A percentile compares a stretch with the other conserved stretches of the same genome.
Evolutionary conservation across 53 echinoderm and acorn worm genomes (phyloP).

Genomic region (Hippasteria phrygiana): DNA sequence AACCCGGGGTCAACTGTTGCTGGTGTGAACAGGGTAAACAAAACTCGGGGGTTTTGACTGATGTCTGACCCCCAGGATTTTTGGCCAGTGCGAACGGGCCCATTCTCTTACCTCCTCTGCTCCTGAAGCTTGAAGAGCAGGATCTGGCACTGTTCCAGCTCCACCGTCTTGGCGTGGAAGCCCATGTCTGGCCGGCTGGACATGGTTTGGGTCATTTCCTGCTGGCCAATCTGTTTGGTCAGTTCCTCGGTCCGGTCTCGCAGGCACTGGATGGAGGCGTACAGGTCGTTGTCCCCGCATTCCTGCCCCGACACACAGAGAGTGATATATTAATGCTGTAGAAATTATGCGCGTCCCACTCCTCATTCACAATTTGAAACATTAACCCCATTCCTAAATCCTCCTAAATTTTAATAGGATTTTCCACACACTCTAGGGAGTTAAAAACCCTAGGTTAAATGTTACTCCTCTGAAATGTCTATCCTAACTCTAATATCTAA

Average conservation of each 20-base stretch:
- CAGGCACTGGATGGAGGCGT: conserved; percentile 91
- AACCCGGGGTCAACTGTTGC: no score
- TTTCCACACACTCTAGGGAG: no score
- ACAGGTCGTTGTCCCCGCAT: conserved; percentile 91
- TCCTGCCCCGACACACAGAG: conserved; percentile 63
- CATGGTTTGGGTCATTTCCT: conserved; percentile 30
- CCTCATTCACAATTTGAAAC: no score
- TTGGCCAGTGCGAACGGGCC: no score
- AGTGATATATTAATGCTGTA: neutral
- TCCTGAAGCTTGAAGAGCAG: conserved; percentile 82
- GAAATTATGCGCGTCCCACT: neutral
- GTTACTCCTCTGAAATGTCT: no score
- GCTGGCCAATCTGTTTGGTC: conserved; percentile 58
- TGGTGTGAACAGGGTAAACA: neutral
- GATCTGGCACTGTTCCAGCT: conserved; percentile 86
- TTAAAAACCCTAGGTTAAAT: no score
- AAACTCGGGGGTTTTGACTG: neutral
- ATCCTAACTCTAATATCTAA: no score
- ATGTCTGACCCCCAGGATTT: no score
- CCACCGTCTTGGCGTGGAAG: conserved; percentile 65
- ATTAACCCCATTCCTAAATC: no score
- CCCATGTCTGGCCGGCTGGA: conserved; percentile 21
- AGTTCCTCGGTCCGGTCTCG: conserved; percentile 86
- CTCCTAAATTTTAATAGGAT: no score
- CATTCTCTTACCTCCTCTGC: conserved; percentile 76